Conservation (phyloP, 2,113 vertebrate species). For the Actinemys pallida region DNA sequence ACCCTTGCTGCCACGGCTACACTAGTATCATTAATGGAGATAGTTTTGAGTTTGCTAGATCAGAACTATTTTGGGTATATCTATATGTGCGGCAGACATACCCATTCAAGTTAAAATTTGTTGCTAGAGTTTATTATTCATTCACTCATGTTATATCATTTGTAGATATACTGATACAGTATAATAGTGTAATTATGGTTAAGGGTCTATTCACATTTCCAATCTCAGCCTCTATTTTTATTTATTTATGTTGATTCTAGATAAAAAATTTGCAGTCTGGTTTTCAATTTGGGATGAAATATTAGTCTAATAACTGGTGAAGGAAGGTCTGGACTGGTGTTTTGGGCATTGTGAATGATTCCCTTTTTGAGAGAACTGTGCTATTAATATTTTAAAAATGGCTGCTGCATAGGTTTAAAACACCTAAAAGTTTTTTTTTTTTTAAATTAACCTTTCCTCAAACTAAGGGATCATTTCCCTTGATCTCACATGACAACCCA, state of each 20-base stretch:
- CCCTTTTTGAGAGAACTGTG: neutral
- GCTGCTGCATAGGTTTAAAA: neutral
- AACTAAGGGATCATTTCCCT: neutral
- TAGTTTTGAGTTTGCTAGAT: no score
- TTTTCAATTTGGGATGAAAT: neutral
- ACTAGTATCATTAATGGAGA: no score
- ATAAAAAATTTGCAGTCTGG: neutral
- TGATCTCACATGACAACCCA: neutral
- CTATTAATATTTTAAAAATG: neutral
- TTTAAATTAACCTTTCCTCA: neutral
- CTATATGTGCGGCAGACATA: no score
- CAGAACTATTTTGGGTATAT: no score
- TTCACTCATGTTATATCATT: accelerated
- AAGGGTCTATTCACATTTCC: neutral
- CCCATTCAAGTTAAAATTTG: neutral
- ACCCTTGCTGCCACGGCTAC: no score
- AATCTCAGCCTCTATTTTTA: neutral
- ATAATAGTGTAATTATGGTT: neutral
- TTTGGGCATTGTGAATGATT: neutral
- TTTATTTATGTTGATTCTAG: no score
- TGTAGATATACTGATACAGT: accelerated
- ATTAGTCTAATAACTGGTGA: no score
- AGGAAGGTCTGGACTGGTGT: neutral
- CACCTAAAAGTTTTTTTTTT: neutral
- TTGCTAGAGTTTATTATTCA: neutral